phyloP scores from a whole-genome alignment of 2,888 invertebrate species.

The Netelia melanura region DNA sequence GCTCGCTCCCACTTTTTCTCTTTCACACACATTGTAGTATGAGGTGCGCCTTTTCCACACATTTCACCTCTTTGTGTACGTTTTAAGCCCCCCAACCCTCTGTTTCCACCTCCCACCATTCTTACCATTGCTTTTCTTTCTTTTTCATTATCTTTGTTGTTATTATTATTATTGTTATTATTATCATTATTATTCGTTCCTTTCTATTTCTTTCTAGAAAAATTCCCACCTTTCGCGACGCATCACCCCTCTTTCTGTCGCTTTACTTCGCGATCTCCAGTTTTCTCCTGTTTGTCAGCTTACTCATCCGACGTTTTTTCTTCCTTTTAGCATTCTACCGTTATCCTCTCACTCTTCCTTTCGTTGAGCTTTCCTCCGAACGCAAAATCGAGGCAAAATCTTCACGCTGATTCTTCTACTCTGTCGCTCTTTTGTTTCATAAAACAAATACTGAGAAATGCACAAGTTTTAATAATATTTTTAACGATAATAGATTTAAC shows the following conservation, averaged over 20 bases:
- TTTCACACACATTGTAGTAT: conserved; percentile 30
- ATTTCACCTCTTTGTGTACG: conserved; percentile 63
- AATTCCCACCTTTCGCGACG: conserved; percentile 8
- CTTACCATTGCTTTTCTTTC: conserved; percentile 33
- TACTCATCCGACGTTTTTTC: not conserved
- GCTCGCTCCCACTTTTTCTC: conserved; percentile 24
- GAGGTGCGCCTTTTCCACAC: conserved; percentile 36
- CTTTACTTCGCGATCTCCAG: conserved; percentile 54
- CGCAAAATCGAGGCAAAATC: conserved; percentile 12
- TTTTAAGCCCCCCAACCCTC: conserved; percentile 42
- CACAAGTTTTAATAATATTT: not conserved
- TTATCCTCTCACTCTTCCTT: conserved; percentile 12
- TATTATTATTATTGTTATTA: not conserved
- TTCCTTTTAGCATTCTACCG: not conserved
- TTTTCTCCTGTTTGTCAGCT: conserved; percentile 46
- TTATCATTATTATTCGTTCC: conserved; percentile 31
- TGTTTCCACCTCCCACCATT: conserved; percentile 11
- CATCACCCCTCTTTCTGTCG: conserved; percentile 34
- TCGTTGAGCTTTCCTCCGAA: conserved; percentile 15
- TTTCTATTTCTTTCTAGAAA: conserved; percentile 25
- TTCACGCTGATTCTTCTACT: not conserved
- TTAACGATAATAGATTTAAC: too few relatives aligned
- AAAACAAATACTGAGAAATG: conserved; percentile 38
- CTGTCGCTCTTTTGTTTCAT: conserved; percentile 23
- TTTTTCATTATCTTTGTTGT: conserved; percentile 33